Base-by-base conservation (phyloP, 1,140 invertebrate species). In the Caligus rogercresseyi region DNA sequence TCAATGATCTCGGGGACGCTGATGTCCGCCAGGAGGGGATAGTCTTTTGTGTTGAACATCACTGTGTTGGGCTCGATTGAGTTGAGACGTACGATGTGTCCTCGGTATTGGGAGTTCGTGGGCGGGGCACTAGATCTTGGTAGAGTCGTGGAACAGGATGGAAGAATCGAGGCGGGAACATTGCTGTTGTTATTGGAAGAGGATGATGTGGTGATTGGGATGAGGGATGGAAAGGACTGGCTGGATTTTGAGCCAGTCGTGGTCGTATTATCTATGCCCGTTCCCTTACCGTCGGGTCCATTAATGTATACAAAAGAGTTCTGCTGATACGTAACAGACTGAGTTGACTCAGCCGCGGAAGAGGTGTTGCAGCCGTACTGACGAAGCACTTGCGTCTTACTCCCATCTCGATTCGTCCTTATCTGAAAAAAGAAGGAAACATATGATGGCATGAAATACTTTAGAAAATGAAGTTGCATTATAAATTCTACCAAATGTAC, bases 1-100 rank as follows among this genome's bases (percentile, higher is more conserved):
- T 74, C 72, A 65, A 74, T 73, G 13, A 73, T 67, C 54, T 74
- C 70, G 64, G 71, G 71, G 19, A 69, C 70, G 11, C 62, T 67
- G 15, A 73, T 66, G 52, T 70, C 70, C 61, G 61, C 61, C 26
- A 69, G 59, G 43, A 66, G 65, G 26, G 69, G 66, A 66, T 68
- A 66, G 21, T 71, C 69, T 26, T 65, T 65, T 24, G 67, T 66
- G 52, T 66, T 68, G 54, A 71, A 69, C 65, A 70, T 69, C 19
- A 71, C 65, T 20, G 70, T 71, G 56, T 70, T 69, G 13, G 69
- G 70, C 52, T 71, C 70, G 43, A 71, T 67, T 51, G 69, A 69
- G 60, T 69, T 69, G 4, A 70, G 66, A 51, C 69, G 66, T 58
- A 71, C 66, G 43, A 70, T 63, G 25, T 69, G 66, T 19, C 64